Evolutionary conservation across 2,888 invertebrate genomes (phyloP).

Genomic region (Sipha maydis): DNA sequence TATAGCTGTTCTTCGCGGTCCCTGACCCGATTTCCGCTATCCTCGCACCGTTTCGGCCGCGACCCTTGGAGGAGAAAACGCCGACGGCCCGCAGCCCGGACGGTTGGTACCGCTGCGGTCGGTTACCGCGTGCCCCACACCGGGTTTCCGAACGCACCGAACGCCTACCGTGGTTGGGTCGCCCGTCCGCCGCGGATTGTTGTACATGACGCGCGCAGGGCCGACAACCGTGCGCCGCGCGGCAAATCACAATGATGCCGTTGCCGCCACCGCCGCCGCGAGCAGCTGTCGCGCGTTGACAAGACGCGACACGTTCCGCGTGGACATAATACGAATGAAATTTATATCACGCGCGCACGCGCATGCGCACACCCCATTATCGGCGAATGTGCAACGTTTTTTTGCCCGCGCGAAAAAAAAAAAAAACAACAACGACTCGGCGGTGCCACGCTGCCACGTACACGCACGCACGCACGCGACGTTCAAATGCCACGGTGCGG

Average conservation of each 20-base stretch:
- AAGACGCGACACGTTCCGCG: too few species aligned
- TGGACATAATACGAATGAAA: too few species aligned
- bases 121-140: conserved; percentile 28
- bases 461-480: not conserved
- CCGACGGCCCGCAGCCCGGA: too few species aligned
- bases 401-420: too few species aligned
- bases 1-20: not conserved
- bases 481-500: too few species aligned
- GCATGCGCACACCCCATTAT: too few species aligned
- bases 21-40: not conserved
- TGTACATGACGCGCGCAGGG: conserved; percentile 12
- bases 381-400: too few species aligned
- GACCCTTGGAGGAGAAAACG: conserved; percentile 1
- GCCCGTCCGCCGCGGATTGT: not conserved
- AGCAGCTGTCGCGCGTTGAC: not conserved
- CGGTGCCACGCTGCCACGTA: not conserved
- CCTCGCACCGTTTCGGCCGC: not conserved
- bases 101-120: conserved; percentile 13
- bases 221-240: conserved; percentile 19
- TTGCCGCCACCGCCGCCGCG: too few species aligned
- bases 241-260: too few species aligned
- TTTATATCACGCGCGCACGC: too few species aligned
- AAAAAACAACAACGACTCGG: too few species aligned
- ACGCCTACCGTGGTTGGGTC: not conserved
- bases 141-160: conserved; percentile 11